phyloP scores from a whole-genome alignment of 1,140 invertebrate species.

The Geopemphigus sp. region DNA sequence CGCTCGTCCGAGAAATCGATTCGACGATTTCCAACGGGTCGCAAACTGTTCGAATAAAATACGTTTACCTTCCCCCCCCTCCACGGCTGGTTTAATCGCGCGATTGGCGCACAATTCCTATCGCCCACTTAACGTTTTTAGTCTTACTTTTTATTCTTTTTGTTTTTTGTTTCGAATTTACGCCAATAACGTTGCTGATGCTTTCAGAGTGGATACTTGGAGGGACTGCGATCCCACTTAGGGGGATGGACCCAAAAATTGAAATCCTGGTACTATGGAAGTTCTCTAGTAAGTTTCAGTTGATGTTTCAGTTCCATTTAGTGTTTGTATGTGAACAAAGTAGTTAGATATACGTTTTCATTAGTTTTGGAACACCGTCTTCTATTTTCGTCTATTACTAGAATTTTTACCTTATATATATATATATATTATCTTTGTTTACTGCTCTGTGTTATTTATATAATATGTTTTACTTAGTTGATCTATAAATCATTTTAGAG shows the following conservation, averaged over 20 bases:
- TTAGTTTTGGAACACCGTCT: constrained; percentile 38
- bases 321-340: constrained; percentile 48
- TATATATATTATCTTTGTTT: constrained; percentile 42
- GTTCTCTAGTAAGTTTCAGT: constrained; percentile 82
- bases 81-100: too few species aligned
- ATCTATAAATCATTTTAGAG: constrained; percentile 35
- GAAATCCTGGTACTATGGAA: constrained; percentile 91
- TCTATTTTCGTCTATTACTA: constrained; percentile 36
- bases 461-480: constrained; percentile 39
- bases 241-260: constrained; percentile 89
- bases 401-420: constrained; percentile 29
- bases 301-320: constrained; percentile 48
- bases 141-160: background rate
- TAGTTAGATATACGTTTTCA: constrained; percentile 47
- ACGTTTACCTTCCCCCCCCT: background rate
- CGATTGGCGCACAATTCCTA: constrained; percentile 14
- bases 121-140: constrained; percentile 32
- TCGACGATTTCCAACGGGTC: too few species aligned
- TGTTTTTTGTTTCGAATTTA: background rate
- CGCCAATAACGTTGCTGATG: constrained; percentile 42
- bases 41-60: too few species aligned
- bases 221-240: constrained; percentile 83
- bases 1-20: too few species aligned
- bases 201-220: constrained; percentile 82
- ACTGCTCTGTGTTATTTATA: constrained; percentile 34